Evolutionary conservation across 2,113 vertebrate species (phyloP).

Genomic region (Ptilonorhynchus violaceus): DNA sequence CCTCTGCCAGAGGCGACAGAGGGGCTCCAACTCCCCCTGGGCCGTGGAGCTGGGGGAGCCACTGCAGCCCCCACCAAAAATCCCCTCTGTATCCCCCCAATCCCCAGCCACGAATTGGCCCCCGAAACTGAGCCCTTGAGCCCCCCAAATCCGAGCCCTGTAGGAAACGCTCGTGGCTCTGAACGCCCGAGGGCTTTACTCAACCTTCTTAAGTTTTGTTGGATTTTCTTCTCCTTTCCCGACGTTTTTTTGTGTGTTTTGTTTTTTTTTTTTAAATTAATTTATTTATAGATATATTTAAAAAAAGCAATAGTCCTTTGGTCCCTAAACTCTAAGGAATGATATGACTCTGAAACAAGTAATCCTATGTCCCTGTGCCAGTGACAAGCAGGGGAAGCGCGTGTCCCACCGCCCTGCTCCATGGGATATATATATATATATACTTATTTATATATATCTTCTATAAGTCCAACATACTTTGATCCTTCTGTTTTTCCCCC

Average conservation of each 20-base stretch:
- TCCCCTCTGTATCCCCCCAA: neutral
- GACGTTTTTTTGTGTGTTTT: neutral
- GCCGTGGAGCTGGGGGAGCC: neutral
- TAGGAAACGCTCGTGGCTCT: neutral
- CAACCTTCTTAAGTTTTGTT: neutral
- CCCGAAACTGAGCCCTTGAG: neutral
- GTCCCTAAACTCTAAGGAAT: constrained; percentile 85
- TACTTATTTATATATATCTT: constrained; percentile 72
- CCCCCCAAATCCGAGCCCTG: neutral
- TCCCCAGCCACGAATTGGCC: neutral
- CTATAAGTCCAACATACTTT: constrained; percentile 63
- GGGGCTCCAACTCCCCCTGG: neutral
- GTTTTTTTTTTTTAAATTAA: constrained; percentile 68
- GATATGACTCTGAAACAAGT: constrained; percentile 80
- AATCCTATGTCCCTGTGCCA: constrained; percentile 67
- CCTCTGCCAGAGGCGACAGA: neutral
- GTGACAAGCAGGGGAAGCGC: constrained; percentile 62
- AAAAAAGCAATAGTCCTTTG: constrained; percentile 83
- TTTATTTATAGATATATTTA: constrained; percentile 77
- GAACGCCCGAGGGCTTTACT: neutral
- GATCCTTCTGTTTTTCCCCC: constrained; percentile 1
- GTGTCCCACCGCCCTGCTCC: constrained; percentile 43
- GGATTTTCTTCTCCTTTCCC: neutral
- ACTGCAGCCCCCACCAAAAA: neutral
- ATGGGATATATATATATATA: constrained; percentile 70